Evolutionary conservation across 2,888 invertebrate genomes (phyloP).

Genomic region (Patella pellucida): DNA sequence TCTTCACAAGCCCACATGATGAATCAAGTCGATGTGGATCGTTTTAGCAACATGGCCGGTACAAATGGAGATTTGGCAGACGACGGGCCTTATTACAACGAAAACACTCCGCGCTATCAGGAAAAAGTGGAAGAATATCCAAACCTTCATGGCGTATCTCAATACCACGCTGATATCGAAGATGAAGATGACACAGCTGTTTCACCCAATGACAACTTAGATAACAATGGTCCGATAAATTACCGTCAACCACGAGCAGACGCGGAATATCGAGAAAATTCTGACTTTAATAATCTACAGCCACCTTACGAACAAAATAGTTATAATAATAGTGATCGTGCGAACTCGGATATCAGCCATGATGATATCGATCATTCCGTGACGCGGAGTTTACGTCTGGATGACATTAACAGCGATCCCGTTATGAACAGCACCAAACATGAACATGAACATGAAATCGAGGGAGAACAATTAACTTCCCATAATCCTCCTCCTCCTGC

Average conservation of each 20-base stretch:
- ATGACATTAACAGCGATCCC: neutral
- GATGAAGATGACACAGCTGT: neutral
- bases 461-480: neutral
- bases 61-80: neutral
- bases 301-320: neutral
- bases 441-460: neutral
- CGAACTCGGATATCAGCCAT: neutral
- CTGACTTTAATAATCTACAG: neutral
- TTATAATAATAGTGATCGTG: neutral
- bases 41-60: neutral
- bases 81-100: neutral
- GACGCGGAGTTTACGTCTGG: neutral
- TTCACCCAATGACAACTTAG: neutral
- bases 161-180: neutral
- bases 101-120: neutral
- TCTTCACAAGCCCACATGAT: neutral
- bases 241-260: neutral
- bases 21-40: neutral
- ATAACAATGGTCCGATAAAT: neutral
- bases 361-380: neutral
- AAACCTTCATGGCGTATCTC: neutral
- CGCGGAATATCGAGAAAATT: neutral
- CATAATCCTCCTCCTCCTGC: neutral
- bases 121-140: neutral
- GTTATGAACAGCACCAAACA: neutral